These are phyloP conservation scores for Tetramorium parvispinum DNA, from an alignment of 1,140 invertebrate genomes.

Conservation along the genomic window DNA sequence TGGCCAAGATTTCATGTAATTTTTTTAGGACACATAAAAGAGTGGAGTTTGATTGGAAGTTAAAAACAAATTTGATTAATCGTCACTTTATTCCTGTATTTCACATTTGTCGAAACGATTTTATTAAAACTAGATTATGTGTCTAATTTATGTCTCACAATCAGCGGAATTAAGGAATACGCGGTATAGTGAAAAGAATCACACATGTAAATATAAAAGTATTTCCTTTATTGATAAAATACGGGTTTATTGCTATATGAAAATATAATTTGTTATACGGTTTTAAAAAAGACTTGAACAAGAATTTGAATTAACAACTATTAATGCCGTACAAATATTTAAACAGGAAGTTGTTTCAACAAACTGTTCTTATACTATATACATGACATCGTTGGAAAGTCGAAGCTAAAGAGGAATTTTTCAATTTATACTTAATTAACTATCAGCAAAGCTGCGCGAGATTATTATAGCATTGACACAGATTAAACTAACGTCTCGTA, in stretches of 20 bases:
- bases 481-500: slow-evolving; percentile 2
- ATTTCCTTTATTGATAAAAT: not conserved
- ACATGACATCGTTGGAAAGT: slow-evolving; percentile 3
- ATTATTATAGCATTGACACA: slow-evolving; percentile 38
- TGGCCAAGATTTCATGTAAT: not conserved
- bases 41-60: slow-evolving; percentile 3
- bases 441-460: not conserved
- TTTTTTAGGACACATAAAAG: not conserved
- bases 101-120: not conserved
- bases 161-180: not conserved
- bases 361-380: not conserved
- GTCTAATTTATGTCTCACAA: not conserved
- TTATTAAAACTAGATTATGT: not conserved
- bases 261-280: not conserved
- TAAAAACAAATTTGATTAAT: not conserved
- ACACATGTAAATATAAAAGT: not conserved
- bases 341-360: not conserved
- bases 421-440: not conserved
- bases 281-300: not conserved
- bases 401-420: not conserved
- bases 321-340: not conserved
- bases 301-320: not conserved
- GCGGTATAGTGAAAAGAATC: not conserved
- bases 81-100: not conserved
- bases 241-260: too few species aligned